Evolutionary conservation across 2,797 vertebrate species (phyloP), one percentile per base, ranked within the genome.

Genomic region (Echeneis naucrates): DNA sequence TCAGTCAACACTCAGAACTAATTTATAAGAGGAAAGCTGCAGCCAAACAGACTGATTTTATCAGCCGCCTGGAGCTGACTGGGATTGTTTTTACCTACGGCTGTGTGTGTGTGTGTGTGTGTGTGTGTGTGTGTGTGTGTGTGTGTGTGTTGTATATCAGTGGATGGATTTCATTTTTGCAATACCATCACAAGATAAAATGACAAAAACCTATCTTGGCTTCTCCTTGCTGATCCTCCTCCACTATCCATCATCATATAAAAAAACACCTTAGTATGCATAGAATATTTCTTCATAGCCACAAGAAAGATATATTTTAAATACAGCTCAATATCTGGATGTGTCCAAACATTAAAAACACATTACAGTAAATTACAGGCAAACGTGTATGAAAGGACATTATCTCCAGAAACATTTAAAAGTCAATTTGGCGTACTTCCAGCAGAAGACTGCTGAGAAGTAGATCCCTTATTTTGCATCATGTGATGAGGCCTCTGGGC

Each of bases 401-500:
- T 57, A 59, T 51, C 14, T 58, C 26, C 24, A 40, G 37, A 76
- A 56, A 75, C 32, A 54, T 68, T 59, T 62, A 8, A 32, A 55
- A 62, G 61, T 54, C 55, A 54, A 66, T 62, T 73, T 75, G 50
- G 12, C 0, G 0, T 32, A 35, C 19, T 33, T 59, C 61, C 30
- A 3, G 1, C 38, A 8, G 19, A 5, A 60, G 45, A 60, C 14
- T 67, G 27, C 56, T 72, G 68, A 52, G 84, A 77, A 85, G 65
- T 37, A 23, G 27, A 12, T 47, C 73, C 27, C 47, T 71, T 71
- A 50, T 61, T 78, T 82, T 77, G 76, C 53, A 75, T 85, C 58
- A 73, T 85, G 72, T 66, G 70, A 83, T 59, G 62, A 78, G 61
- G 53, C 79, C 84, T 71, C 10, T 17, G 65, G 66, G 70, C 52